Base-by-base conservation (phyloP, 2,888 invertebrate species). In the Congeria kusceri region DNA sequence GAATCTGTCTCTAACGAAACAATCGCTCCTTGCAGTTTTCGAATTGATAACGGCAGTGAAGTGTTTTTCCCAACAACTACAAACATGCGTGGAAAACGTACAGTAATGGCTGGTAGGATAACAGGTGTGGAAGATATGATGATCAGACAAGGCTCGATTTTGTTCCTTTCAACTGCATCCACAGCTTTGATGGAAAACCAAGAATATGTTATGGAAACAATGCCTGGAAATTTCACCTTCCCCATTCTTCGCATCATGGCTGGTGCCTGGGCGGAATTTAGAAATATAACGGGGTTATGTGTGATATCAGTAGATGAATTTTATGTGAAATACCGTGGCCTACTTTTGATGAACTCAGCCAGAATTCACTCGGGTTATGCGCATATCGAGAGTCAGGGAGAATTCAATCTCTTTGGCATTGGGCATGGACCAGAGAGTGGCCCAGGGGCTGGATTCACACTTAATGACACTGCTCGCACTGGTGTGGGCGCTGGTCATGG, bases 401-500 rank as follows among this genome's bases (percentile, higher is more conserved):
- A 83, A 28, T 68, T 90, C 47, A 85, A 88, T 59, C 74, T 90
- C 62, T 85, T 88, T 71, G 86, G 86, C 46, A 72, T 84, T n/a
- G 90, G 89, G 4, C 79, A 79, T 49, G 56, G 28, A 20, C 71
- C 87, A 11, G 87, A 88, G 67, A 29, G 20, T 25, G 89, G 88
- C 5, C 76, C 80, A 44, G 90, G 90, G 4, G 73, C 77, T 18
- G 89, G 88, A 4, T 58, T 28, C 15, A 88, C 88, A 0, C 27
- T 83, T 0, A 15, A 32, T 15, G 83, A 79, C 59, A 77, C 80
- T 4, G 49, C 71, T 2, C 87, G 88, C 11, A 49, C 73, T 7
- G 91, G 91, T 25, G 89, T 82, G 11, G 88, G 89, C 3, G 87
- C 88, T 69, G 90, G 90, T 39, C 88, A 88, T 28, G 83, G 83